These are phyloP conservation scores for Lasioglossum lativentre DNA, from an alignment of 2,888 invertebrate genomes.

Conservation along the genomic window DNA sequence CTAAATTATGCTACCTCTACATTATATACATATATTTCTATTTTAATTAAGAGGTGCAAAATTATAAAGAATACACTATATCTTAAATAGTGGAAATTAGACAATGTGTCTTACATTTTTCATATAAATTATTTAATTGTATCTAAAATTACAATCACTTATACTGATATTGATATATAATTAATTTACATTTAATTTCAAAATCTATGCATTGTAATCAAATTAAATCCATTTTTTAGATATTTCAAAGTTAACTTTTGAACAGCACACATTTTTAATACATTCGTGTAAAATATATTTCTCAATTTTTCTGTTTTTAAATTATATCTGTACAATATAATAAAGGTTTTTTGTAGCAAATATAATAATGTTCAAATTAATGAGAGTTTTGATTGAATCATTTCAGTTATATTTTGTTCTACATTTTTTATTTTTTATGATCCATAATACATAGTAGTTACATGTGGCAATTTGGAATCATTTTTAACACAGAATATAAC, in stretches of 20 bases:
- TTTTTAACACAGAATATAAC: background rate
- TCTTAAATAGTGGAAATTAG: conserved; percentile 26
- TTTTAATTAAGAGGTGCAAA: background rate
- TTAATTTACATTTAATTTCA: conserved; percentile 53
- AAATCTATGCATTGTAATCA: conserved; percentile 44
- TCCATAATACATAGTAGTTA: background rate
- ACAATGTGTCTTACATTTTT: conserved; percentile 1
- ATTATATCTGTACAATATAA: conserved; percentile 31
- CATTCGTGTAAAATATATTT: conserved; percentile 26
- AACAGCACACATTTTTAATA: conserved; percentile 34
- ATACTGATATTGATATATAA: conserved; percentile 26
- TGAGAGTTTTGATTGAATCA: conserved; percentile 16
- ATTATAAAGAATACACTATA: conserved; percentile 26
- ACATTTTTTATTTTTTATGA: conserved; percentile 10
- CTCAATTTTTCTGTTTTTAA: conserved; percentile 31
- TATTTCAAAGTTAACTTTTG: conserved; percentile 29
- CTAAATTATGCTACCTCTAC: background rate
- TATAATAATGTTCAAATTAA: conserved; percentile 26
- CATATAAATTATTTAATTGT: conserved; percentile 22
- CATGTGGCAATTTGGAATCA: background rate
- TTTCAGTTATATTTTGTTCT: conserved; percentile 23
- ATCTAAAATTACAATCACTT: conserved; percentile 20
- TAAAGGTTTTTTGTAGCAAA: conserved; percentile 50
- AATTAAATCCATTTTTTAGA: conserved; percentile 33
- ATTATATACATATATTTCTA: conserved; percentile 3